A percentile compares a stretch with the other conserved stretches of the same genome.
Conservation (phyloP, 2,888 invertebrate species). For the Trissolcus japonicus region DNA sequence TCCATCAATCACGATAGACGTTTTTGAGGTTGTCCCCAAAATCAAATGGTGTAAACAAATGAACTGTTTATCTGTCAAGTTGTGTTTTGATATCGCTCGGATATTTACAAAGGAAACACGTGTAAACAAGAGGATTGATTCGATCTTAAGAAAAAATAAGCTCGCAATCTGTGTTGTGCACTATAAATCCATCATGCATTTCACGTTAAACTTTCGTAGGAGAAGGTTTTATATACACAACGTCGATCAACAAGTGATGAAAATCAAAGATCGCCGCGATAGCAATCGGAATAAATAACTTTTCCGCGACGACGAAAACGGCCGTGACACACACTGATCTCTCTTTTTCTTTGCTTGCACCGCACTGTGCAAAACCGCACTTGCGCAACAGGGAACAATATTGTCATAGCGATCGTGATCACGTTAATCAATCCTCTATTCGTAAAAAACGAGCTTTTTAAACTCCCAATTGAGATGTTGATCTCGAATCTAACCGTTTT, state of each 20-base stretch:
- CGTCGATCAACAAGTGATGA: conserved; percentile 23
- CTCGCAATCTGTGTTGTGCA: background rate
- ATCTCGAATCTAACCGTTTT: too few relatives aligned
- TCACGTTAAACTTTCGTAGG: background rate
- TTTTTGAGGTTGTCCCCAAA: background rate
- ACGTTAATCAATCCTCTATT: conserved; percentile 32
- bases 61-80: too few relatives aligned
- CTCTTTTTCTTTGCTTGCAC: conserved; percentile 37
- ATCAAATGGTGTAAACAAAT: background rate
- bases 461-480: conserved; percentile 1
- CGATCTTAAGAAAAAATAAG: background rate
- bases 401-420: conserved; percentile 8
- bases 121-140: background rate
- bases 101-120: conserved; percentile 3
- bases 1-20: background rate
- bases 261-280: conserved; percentile 57
- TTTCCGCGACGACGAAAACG: conserved; percentile 51
- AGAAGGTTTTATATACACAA: conserved; percentile 9
- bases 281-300: conserved; percentile 43
- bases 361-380: conserved; percentile 25
- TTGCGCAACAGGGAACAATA: conserved; percentile 46
- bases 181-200: background rate
- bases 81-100: too few relatives aligned
- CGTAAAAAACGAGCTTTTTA: conserved; percentile 14
- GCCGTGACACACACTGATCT: conserved; percentile 59